Percentiles rank a stretch among this genome's conserved stretches.
Evolutionary conservation across 64 coral and sea anemone species (phyloP).

Genomic region (Montipora foliosa): DNA sequence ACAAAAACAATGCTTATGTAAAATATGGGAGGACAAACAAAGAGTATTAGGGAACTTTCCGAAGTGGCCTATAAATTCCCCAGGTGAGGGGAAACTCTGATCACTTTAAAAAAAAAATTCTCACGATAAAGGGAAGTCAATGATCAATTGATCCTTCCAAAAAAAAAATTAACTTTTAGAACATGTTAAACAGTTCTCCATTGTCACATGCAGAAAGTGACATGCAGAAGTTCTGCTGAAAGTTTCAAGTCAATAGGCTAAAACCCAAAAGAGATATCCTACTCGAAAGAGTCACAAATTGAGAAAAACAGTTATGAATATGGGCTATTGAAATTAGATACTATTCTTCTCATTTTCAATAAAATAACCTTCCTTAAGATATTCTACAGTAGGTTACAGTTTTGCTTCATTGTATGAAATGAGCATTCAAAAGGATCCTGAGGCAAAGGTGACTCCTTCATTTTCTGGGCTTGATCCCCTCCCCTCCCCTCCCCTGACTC

Average conservation of each 20-base stretch:
- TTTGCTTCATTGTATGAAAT: neutral
- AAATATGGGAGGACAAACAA: too few relatives aligned
- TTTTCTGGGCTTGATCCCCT: slow-evolving; percentile 10
- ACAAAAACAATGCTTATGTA: too few relatives aligned
- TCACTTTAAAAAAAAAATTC: too few relatives aligned
- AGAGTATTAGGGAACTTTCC: too few relatives aligned
- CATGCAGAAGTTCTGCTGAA: neutral
- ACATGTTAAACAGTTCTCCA: too few relatives aligned
- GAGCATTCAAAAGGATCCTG: slow-evolving; percentile 19
- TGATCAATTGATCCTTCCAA: too few relatives aligned
- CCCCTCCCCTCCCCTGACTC: too few relatives aligned
- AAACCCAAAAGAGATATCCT: neutral
- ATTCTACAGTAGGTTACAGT: neutral
- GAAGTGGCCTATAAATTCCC: neutral
- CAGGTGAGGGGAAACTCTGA: too few relatives aligned
- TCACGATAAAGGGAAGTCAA: too few relatives aligned
- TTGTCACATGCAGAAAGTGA: too few relatives aligned
- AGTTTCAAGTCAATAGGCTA: neutral
- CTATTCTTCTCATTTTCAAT: neutral
- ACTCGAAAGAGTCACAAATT: neutral
- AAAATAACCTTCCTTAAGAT: neutral
- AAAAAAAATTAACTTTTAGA: too few relatives aligned
- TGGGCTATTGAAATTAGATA: neutral
- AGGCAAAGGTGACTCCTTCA: slow-evolving; percentile 5
- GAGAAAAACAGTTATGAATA: slow-evolving; percentile 25